Evolutionary conservation across 1,140 invertebrate genomes (phyloP), one percentile per base, ranked within the genome.

Genomic region (Lasioglossum baleicum): DNA sequence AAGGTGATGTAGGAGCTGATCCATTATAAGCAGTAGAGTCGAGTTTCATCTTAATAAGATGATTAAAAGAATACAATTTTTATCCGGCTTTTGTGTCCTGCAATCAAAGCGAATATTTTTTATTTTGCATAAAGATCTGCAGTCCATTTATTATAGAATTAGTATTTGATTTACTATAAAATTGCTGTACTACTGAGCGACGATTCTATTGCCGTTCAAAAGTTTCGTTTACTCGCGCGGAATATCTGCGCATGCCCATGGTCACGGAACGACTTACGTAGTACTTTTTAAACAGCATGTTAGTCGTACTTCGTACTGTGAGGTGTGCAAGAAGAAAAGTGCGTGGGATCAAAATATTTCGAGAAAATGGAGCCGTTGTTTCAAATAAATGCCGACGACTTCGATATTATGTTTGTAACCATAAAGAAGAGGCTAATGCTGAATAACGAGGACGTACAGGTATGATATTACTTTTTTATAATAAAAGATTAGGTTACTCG

Each of bases 381-480:
- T 13, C 17, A 77, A 5, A 22, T 83, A 15, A 13, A n/a, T 0
- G 2, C 11, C 11, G 22, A 35, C 2, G 56, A 86, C 7, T 10
- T 83, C 20, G 53, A 87, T 22, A 8, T 8, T n/a, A 6, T 81
- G 10, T 17, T 87, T 11, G 22, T 51, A 11, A n/a, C 48, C 7
- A 31, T 67, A 17, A 86, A 84, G 15, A 35, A 26, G 13, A 81
- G n/a, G 3, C 26, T 87, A 11, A 84, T 87, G 84, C 40, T n/a
- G 8, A 42, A 64, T 8, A 65, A 83, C 13, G 73, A 74, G 11
- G 22, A 53, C n/a, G 17, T 60, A 1, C 80, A 86, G 75, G 84
- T 86, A 15, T 17, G 26, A 58, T 58, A 58, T 2, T 58, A 6
- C n/a, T 7, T 2, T n/a, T n/a, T 2, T 7, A n/a, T n/a, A 1